Base-by-base conservation (phyloP, 2,113 vertebrate species). In the Xenopus borealis region DNA sequence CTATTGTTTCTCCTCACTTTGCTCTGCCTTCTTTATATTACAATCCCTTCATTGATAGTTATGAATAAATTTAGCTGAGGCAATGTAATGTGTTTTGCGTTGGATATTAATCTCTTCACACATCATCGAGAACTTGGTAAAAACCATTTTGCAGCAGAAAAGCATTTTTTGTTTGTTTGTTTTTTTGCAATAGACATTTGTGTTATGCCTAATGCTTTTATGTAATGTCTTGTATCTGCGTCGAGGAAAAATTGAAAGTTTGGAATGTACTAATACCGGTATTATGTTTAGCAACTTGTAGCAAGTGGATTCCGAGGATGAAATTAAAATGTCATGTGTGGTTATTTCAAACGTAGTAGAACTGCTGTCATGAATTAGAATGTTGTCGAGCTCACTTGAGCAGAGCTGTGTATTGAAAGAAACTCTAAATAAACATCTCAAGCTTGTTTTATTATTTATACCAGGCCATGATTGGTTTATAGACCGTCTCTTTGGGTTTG, bases 1-100 rank as follows among this genome's bases (percentile, higher is more conserved):
- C 27, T 69, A 80, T 71, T 80, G 81, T 65, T 55, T 72, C 69
- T 71, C 66, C 85, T 79, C 33, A 71, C 10, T 27, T 63, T 78
- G 74, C 75, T 75, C 55, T 78, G 27, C 82, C 75, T 85, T 81
- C 79, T 46, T 12, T 59, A 47, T 63, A 14, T 67, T 12, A 44
- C 12, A 55, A 18, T 55, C 57, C 47, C 12, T 33, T 50, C 52
- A 70, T 64, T 23, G 66, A 70, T 69, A 70, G 61, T 64, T 77
- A 70, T 64, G 74, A 77, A 77, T 77, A 62, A 57, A 70, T 70
- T 67, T 62, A 61, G 7, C 61, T 46, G 52, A 61, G 69, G 27
- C 59, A 70, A 64, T 64, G 10, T 55, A 70, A 70, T 64, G 74
- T 57, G 59, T 64, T 69, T 76, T 63, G 72, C 68, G 67, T 76